Percentiles rank a stretch among this genome's conserved stretches.
Conservation (phyloP, 2,113 vertebrate genomes). For the Peromyscus polionotus region DNA sequence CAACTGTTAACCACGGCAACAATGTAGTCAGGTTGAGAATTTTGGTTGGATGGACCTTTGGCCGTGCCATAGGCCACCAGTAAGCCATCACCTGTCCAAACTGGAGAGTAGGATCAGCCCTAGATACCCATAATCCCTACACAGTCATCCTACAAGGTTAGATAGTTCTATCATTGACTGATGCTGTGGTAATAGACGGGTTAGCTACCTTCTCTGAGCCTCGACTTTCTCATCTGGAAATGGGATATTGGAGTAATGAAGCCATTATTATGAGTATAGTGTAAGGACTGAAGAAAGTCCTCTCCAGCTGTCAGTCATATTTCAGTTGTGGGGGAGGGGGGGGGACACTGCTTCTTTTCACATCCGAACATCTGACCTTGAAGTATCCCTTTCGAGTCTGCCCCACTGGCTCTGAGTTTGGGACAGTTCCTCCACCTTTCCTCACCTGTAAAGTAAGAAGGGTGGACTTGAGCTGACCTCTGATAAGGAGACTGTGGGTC, state of each 20-base stretch:
- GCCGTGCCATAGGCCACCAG: background rate
- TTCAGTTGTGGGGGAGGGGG: background rate
- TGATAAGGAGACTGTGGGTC: constrained; percentile 24
- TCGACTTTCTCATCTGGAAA: constrained; percentile 49
- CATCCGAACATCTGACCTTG: background rate
- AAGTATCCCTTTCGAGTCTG: background rate
- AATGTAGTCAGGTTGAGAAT: background rate
- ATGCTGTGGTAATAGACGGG: background rate
- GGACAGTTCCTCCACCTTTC: constrained; percentile 8
- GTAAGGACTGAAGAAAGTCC: background rate
- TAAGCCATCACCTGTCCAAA: background rate
- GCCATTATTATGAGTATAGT: background rate
- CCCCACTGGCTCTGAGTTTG: constrained; percentile 12
- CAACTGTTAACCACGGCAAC: background rate
- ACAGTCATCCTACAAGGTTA: background rate
- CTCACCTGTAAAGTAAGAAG: constrained; percentile 57
- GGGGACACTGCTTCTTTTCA: background rate
- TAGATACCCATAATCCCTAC: background rate
- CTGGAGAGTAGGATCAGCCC: background rate
- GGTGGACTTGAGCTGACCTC: constrained; percentile 59
- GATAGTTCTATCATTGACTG: background rate
- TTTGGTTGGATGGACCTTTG: background rate
- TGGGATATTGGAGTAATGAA: background rate
- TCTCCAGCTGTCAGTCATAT: background rate
- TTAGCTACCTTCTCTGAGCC: constrained; percentile 40